Evolutionary conservation across 2,113 vertebrate species (phyloP).

Genomic region (Hylia prasina): DNA sequence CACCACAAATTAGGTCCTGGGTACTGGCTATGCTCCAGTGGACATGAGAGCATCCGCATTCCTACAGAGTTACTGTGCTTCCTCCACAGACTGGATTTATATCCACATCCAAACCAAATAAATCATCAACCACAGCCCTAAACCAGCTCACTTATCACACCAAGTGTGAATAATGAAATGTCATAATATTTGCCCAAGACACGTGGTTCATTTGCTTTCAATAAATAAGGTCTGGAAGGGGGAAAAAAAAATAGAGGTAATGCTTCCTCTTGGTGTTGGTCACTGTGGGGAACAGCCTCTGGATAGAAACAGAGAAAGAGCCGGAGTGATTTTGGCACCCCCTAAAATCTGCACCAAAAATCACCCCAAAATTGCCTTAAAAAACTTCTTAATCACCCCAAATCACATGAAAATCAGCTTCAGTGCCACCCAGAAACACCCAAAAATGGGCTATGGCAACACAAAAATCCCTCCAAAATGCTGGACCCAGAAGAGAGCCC

Average conservation of each 20-base stretch:
- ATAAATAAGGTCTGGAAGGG: neutral
- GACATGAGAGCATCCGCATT: neutral
- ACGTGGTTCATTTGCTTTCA: neutral
- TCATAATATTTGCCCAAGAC: neutral
- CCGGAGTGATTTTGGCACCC: too few species aligned
- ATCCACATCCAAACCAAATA: constrained; percentile 24
- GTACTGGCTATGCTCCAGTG: neutral
- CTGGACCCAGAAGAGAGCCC: constrained; percentile 32
- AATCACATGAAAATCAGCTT: too few species aligned
- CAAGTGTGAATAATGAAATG: neutral
- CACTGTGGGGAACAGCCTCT: fast-evolving
- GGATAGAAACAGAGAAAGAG: neutral
- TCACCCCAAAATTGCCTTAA: too few species aligned
- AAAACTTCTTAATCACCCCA: too few species aligned
- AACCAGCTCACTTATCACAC: neutral
- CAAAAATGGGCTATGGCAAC: too few species aligned
- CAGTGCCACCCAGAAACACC: too few species aligned
- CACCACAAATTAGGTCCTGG: neutral
- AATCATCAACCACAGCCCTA: neutral
- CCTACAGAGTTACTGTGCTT: neutral
- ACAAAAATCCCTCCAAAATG: too few species aligned
- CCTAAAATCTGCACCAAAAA: too few species aligned
- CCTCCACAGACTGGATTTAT: neutral
- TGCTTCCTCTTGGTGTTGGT: neutral
- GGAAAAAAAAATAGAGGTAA: neutral